Base-by-base conservation (phyloP, 2,888 invertebrate genomes). In the Octonoba sinensis region DNA sequence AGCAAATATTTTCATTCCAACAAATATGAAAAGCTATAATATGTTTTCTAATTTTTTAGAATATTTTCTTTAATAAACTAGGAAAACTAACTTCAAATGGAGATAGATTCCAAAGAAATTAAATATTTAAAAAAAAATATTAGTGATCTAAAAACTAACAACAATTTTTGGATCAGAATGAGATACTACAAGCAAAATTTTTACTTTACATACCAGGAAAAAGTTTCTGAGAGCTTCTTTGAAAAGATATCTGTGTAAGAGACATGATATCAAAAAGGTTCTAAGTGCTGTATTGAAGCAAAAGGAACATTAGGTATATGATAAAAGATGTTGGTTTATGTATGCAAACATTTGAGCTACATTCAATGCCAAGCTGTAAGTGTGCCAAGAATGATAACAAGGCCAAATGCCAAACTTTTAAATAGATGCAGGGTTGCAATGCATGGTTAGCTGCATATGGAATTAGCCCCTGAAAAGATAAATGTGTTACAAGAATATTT, bases 161-260 rank as follows among this genome's bases (percentile, higher is more conserved):
- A 36, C 6, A 4, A 36, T 36, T 36, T 36, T 36, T 11, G 27
- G 6, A 36, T 36, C 6, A 36, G 3, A 4, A 36, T 36, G 3
- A 36, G 8, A 1, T 36, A 36, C 8, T 8, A 36, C 8, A 36
- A 8, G 36, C 8, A 36, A 8, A 6, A 2, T 36, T 54, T 54
- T 4, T 20, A 57, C 18, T 22, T 27, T 27, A 72, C 66, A 54
- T 59, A 79, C 78, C 78, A 57, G 59, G 51, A 24, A 79, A 79
- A 57, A 79, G 56, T 66, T 79, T 79, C 44, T 72, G 65, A 13
- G 72, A 67, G 4, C 66, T 51, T 46, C 60, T 72, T 27, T 79
- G 78, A 12, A 54, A 36, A 36, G 78, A 72, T 46, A 72, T 72
- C 24, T 20, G 1, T 20, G n/a, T 51, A 6, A 24, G 24, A 49